A percentile compares a stretch with the other conserved stretches of the same genome.
Conservation (phyloP, 92 coral and sea anemone species). For the Muricea muricata region DNA sequence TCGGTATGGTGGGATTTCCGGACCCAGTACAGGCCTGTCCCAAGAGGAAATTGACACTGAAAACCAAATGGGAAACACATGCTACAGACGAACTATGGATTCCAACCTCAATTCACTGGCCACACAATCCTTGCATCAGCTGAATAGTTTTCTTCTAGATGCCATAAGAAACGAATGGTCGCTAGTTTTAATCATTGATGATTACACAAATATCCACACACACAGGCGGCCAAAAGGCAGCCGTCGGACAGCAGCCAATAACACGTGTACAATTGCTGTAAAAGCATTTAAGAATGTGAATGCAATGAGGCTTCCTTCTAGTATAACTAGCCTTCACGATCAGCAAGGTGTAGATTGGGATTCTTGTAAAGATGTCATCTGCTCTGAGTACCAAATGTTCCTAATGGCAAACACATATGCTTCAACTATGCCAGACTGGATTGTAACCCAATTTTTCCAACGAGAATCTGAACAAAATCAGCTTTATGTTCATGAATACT, state of each 20-base stretch:
- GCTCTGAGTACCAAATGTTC: slow-evolving; percentile 37
- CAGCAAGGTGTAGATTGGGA: neutral
- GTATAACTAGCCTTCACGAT: neutral
- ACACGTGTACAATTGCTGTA: slow-evolving; percentile 48
- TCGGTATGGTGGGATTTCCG: no score
- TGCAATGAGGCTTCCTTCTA: slow-evolving; percentile 8
- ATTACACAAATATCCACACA: slow-evolving; percentile 48
- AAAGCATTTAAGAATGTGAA: slow-evolving; percentile 49
- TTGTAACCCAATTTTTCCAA: slow-evolving; percentile 40
- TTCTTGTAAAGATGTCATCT: neutral
- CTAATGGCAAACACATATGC: slow-evolving; percentile 49
- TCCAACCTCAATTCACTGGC: neutral
- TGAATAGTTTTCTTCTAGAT: slow-evolving; percentile 28
- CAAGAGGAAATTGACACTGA: slow-evolving; percentile 56
- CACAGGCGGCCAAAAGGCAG: slow-evolving; percentile 49
- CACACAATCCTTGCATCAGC: slow-evolving; percentile 8
- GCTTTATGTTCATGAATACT: slow-evolving; percentile 43
- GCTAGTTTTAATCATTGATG: slow-evolving; percentile 69
- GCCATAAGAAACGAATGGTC: slow-evolving; percentile 62
- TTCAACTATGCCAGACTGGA: slow-evolving; percentile 58
- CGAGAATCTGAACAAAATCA: slow-evolving; percentile 48
- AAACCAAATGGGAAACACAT: slow-evolving; percentile 43
- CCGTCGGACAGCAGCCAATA: slow-evolving; percentile 44
- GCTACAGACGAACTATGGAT: slow-evolving; percentile 26
- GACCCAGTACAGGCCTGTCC: slow-evolving; percentile 30